Evolutionary conservation across 2,888 invertebrate genomes (phyloP).

Genomic region (Phyllotreta cruciferae): DNA sequence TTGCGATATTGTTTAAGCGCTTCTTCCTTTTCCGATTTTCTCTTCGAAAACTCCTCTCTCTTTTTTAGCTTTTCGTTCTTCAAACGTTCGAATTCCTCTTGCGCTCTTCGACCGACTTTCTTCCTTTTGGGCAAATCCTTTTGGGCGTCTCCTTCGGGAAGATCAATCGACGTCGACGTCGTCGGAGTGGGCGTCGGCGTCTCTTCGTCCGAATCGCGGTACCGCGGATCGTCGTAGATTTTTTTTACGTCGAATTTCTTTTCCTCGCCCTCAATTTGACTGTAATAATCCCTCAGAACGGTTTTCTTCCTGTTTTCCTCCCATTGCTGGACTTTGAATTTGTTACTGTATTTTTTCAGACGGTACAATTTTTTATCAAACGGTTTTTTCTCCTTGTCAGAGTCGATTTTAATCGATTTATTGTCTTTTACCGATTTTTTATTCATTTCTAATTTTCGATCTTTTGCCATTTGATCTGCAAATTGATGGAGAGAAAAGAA

Average conservation of each 20-base stretch:
- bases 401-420: conserved; percentile 3
- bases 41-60: conserved; percentile 61
- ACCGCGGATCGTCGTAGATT: conserved; percentile 59
- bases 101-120: conserved; percentile 62
- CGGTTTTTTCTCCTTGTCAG: conserved; percentile 60
- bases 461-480: neutral
- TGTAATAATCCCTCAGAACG: conserved; percentile 65
- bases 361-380: conserved; percentile 75
- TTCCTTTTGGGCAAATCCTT: conserved; percentile 23
- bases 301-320: conserved; percentile 69
- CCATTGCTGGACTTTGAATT: conserved; percentile 74
- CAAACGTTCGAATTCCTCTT: conserved; percentile 64
- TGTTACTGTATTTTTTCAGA: conserved; percentile 73
- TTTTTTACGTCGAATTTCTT: conserved; percentile 62
- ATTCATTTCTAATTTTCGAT: neutral
- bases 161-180: neutral
- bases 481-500: too few relatives aligned
- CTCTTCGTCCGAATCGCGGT: conserved; percentile 37
- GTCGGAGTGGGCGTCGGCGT: conserved; percentile 34
- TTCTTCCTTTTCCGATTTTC: conserved; percentile 66
- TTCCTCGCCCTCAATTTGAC: conserved; percentile 60
- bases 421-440: conserved; percentile 9
- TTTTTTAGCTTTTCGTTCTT: conserved; percentile 65
- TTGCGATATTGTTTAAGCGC: conserved; percentile 73
- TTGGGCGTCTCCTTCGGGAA: conserved; percentile 17